Conservation (phyloP, 2,888 invertebrate genomes). For the Drosophila macrothrix region DNA sequence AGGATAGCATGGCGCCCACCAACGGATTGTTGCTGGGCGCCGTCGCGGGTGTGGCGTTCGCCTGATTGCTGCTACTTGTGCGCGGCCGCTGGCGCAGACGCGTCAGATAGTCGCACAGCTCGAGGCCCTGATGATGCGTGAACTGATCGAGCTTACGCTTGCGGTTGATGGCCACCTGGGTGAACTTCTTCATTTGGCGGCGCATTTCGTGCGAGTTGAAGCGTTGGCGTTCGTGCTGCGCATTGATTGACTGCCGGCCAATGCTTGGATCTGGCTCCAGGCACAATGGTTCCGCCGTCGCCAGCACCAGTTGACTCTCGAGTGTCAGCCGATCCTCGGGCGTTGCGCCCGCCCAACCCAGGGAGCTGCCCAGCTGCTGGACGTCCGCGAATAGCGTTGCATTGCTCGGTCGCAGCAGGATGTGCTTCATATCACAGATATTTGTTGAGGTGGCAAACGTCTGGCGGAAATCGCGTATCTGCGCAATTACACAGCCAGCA, state of each 20-base stretch:
- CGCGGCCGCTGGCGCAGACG: conserved; percentile 83
- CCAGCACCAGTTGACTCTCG: conserved; percentile 94
- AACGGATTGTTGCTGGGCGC: conserved; percentile 78
- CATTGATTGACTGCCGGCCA: conserved; percentile 90
- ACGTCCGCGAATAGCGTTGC: conserved; percentile 88
- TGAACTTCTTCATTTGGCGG: conserved; percentile 91
- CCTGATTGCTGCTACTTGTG: conserved; percentile 56
- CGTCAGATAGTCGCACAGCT: conserved; percentile 86
- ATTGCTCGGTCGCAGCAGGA: conserved; percentile 93
- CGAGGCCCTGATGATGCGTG: conserved; percentile 92
- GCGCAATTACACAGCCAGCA: conserved; percentile 95
- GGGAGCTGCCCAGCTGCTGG: conserved; percentile 83
- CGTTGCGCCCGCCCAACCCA: conserved; percentile 72
- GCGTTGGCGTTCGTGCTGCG: conserved; percentile 90
- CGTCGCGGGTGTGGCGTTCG: conserved; percentile 71
- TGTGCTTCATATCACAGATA: conserved; percentile 93
- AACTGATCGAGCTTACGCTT: conserved; percentile 95
- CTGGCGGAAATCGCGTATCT: conserved; percentile 95
- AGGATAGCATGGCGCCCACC: conserved; percentile 82
- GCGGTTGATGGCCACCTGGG: conserved; percentile 93
- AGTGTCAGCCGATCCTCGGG: conserved; percentile 83
- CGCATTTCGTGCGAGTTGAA: conserved; percentile 91
- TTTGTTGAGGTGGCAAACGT: conserved; percentile 90
- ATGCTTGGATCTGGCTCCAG: conserved; percentile 95
- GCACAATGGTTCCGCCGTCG: conserved; percentile 94